These are phyloP conservation scores for Paratilapia polleni DNA, from an alignment of 2,113 vertebrate genomes.

Conservation along the genomic window DNA sequence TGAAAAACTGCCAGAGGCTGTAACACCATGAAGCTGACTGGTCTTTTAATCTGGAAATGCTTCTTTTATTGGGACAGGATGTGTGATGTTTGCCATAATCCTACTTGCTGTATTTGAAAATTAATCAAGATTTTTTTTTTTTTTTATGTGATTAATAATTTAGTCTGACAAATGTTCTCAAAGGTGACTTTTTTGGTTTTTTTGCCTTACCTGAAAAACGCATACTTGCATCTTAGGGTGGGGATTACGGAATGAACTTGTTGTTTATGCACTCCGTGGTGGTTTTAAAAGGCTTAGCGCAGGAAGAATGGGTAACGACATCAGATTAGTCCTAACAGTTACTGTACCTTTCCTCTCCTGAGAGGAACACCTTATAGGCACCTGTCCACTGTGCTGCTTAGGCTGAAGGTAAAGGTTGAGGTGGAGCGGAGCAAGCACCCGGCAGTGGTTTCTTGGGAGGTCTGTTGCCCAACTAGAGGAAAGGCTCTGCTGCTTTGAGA, in stretches of 20 bases:
- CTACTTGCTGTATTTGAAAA: not conserved
- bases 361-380: not conserved
- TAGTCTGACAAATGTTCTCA: not conserved
- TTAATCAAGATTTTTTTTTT: not conserved
- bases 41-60: not conserved
- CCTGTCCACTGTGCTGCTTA: conserved; percentile 21
- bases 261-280: not conserved
- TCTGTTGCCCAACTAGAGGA: conserved; percentile 50
- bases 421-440: conserved; percentile 23
- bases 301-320: not conserved
- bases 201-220: not conserved
- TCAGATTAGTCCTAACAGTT: not conserved
- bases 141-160: not conserved
- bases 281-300: not conserved
- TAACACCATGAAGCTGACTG: not conserved
- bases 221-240: not conserved
- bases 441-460: conserved; percentile 59
- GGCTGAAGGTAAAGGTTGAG: conserved; percentile 20
- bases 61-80: not conserved
- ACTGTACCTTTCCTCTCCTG: not conserved
- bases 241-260: not conserved
- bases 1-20: conserved; percentile 13
- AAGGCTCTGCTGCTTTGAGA: conserved; percentile 11
- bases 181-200: not conserved
- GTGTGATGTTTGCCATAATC: not conserved